phyloP scores from a whole-genome alignment of 2,113 vertebrate species.

The Sciurus niger region DNA sequence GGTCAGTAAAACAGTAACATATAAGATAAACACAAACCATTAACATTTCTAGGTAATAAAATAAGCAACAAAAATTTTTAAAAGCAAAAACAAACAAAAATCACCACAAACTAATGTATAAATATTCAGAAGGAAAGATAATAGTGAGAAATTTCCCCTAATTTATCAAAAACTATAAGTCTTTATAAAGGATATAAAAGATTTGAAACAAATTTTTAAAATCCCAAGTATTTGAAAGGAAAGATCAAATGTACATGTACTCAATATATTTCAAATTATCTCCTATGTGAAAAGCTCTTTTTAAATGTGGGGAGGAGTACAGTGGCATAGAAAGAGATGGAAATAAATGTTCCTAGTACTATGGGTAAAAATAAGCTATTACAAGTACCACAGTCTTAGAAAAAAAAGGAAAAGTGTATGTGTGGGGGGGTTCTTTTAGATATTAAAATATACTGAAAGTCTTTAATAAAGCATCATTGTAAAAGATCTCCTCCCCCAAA shows the following conservation, averaged over 20 bases:
- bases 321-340: neutral
- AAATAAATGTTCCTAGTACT: neutral
- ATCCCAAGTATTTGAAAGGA: neutral
- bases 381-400: slow-evolving; percentile 1
- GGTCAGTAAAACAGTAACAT: neutral
- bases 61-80: neutral
- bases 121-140: neutral
- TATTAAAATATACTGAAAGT: neutral
- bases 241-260: neutral
- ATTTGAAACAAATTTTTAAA: neutral
- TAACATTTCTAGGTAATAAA: neutral
- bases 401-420: neutral
- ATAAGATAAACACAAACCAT: neutral
- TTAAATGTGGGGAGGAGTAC: neutral
- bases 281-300: neutral
- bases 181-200: neutral
- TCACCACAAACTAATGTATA: neutral
- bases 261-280: slow-evolving; percentile 50
- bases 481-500: neutral
- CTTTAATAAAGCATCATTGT: neutral
- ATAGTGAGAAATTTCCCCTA: neutral
- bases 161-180: neutral
- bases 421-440: neutral
- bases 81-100: slow-evolving; percentile 30
- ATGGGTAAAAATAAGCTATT: neutral